Percentiles rank a stretch among this genome's conserved stretches.
Conservation (phyloP, 2,888 invertebrate genomes). For the Agonopterix heracliana region DNA sequence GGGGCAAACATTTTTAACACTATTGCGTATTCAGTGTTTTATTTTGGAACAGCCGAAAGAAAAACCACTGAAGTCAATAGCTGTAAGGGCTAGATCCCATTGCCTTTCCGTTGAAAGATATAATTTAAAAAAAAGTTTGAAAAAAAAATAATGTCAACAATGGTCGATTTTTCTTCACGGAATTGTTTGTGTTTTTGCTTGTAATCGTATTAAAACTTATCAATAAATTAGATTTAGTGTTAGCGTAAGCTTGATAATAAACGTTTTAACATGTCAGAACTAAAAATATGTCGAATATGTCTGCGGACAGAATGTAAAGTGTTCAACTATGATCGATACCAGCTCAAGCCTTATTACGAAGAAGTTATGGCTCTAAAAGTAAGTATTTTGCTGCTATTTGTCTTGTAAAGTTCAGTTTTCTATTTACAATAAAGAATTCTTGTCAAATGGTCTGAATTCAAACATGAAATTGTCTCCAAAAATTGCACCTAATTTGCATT, state of each 20-base stretch:
- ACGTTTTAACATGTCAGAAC: constrained; percentile 28
- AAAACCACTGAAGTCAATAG: too few relatives aligned
- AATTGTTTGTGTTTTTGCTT: background rate
- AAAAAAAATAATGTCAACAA: background rate
- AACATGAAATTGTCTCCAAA: background rate
- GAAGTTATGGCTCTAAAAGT: constrained; percentile 47
- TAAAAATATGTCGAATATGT: constrained; percentile 53
- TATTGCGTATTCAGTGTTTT: too few relatives aligned
- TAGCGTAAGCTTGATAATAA: background rate
- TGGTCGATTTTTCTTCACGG: background rate
- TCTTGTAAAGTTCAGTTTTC: too few relatives aligned
- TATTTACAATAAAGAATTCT: background rate
- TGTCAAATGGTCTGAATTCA: background rate
- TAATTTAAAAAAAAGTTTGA: background rate
- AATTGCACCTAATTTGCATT: too few relatives aligned
- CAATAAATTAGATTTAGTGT: background rate
- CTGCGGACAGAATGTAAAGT: constrained; percentile 42
- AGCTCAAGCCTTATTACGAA: constrained; percentile 50
- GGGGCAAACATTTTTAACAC: too few relatives aligned
- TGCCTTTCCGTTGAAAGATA: background rate
- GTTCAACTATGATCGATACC: constrained; percentile 37
- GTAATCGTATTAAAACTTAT: background rate
- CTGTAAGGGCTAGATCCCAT: too few relatives aligned
- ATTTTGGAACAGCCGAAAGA: too few relatives aligned
- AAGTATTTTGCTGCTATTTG: constrained; percentile 19